Base-by-base conservation (phyloP, 2,888 invertebrate genomes). In the Tuta absoluta region DNA sequence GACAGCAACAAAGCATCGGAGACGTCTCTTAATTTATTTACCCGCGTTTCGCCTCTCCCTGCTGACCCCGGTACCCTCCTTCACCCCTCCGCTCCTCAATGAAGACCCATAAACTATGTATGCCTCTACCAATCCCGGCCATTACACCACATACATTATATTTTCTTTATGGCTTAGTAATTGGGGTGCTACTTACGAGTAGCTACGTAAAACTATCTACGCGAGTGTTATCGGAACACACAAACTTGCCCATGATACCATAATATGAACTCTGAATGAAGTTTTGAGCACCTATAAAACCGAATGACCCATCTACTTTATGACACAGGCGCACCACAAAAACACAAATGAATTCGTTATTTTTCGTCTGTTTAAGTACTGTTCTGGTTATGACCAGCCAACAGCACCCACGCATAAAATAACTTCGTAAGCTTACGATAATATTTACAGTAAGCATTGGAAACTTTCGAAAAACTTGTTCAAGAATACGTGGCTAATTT, bases 41-140 rank as follows among this genome's bases (percentile, higher is more conserved):
- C 75, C 73, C 77, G 80, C 82, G 84, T 83, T 87, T 80, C 82
- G 76, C 78, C 80, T 80, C 85, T 85, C 85, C 89, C 81, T 87
- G 79, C 87, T 78, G 69, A 70, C 51, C 71, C 66, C 75, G 76
- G 77, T 12, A 21, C 61, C 51, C 51, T 23, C 12, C 21, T 21
- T 12, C 51, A 21, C 21, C 51, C 11, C 51, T 51, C 51, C 23
- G 1, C 3, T 8, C 33, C 11, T 80, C 81, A 82, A 86, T 83
- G 78, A 82, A 69, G 72, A 71, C 76, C 74, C 76, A 83, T 85
- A 84, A 86, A 85, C 78, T 80, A 75, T 76, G 77, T 80, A 75
- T 76, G 76, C 75, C 75, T 79, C 77, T 76, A 78, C 77, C 77
- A 79, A 79, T 78, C 75, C 72, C 66, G 67, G 71, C 66, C 70